phyloP scores from a whole-genome alignment of 2,113 vertebrate genomes.

The Phaethornis superciliosus region DNA sequence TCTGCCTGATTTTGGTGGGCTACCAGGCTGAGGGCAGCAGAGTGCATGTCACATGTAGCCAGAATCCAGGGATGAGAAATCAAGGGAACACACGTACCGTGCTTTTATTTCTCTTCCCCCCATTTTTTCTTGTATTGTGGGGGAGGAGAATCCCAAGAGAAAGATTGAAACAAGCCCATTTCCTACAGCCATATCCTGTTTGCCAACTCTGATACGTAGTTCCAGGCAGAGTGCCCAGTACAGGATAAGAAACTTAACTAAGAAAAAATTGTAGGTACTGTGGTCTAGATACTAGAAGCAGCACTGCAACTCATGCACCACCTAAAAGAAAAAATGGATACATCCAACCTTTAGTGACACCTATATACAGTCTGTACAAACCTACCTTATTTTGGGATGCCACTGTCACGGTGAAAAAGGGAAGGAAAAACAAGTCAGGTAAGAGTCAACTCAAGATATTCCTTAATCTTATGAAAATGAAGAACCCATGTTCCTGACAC shows the following conservation, averaged over 20 bases:
- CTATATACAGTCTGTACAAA: not conserved
- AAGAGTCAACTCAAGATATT: not conserved
- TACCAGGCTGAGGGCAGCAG: not conserved
- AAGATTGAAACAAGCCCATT: constrained; percentile 29
- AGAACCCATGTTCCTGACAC: not conserved
- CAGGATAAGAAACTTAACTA: constrained; percentile 25
- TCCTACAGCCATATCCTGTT: constrained; percentile 74
- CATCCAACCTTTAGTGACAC: not conserved
- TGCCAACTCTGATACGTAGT: constrained; percentile 33
- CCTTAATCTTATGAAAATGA: not conserved
- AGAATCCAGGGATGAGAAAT: not conserved
- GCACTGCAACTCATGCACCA: not conserved
- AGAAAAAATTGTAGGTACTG: constrained; percentile 23
- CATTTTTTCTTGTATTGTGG: not conserved
- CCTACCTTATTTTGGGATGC: not conserved
- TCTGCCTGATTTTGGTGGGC: not conserved
- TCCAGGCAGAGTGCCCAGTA: constrained; percentile 45
- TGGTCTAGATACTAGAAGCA: not conserved
- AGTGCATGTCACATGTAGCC: not conserved
- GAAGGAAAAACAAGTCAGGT: not conserved
- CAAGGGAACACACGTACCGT: not conserved
- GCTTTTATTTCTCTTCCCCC: not conserved
- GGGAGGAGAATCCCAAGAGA: constrained; percentile 49
- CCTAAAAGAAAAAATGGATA: not conserved
- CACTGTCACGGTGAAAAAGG: not conserved